phyloP scores from a whole-genome alignment of 1,140 invertebrate genomes.

The Zaprionus ghesquierei region DNA sequence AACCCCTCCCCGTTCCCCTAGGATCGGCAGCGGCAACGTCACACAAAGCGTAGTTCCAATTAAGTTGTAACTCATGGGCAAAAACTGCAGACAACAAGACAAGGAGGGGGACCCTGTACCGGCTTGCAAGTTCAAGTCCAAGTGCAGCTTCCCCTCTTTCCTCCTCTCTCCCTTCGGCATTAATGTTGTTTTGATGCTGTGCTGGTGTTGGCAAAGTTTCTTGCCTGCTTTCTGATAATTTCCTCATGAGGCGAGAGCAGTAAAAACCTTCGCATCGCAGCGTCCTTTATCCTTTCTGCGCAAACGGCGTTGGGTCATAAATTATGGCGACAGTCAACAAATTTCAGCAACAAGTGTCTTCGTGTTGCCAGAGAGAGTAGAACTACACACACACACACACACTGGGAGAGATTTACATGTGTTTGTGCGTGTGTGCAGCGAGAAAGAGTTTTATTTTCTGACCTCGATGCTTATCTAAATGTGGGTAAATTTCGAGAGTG shows the following conservation, averaged over 20 bases:
- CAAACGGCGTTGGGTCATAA: constrained; percentile 65
- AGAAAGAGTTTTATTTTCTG: constrained; percentile 43
- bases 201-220: constrained; percentile 48
- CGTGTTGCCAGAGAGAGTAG: constrained; percentile 7
- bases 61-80: constrained; percentile 77
- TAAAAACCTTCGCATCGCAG: constrained; percentile 38
- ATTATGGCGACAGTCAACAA: constrained; percentile 82
- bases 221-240: constrained; percentile 58
- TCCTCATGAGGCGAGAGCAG: constrained; percentile 37
- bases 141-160: background rate
- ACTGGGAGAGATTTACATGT: background rate
- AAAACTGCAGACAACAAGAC: background rate
- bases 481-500: constrained; percentile 19
- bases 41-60: constrained; percentile 67
- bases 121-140: constrained; percentile 25
- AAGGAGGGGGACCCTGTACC: background rate
- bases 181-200: constrained; percentile 79
- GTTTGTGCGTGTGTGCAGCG: background rate
- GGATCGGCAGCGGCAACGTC: constrained; percentile 1
- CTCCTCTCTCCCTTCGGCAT: background rate
- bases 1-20: too few species aligned
- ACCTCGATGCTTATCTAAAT: constrained; percentile 47
- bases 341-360: constrained; percentile 81
- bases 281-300: constrained; percentile 25
- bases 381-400: background rate